These are phyloP conservation scores for Spermophilus dauricus DNA, from an alignment of 2,113 vertebrate species.

Conservation along the genomic window DNA sequence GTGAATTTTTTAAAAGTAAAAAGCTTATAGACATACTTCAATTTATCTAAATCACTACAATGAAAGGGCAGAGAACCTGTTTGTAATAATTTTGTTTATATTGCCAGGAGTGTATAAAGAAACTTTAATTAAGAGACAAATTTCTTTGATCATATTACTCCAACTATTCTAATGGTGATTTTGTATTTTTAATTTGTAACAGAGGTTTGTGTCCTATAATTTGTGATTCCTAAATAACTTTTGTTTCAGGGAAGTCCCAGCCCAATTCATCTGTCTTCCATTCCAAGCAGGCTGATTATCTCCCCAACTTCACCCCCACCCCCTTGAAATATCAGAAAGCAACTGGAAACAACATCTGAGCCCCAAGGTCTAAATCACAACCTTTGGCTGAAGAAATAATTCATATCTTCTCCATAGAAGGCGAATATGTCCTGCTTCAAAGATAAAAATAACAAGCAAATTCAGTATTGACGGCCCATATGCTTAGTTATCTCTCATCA, in stretches of 20 bases:
- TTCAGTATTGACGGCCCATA: not conserved
- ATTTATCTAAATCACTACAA: not conserved
- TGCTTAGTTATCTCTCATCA: not conserved
- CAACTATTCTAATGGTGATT: not conserved
- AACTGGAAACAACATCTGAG: not conserved
- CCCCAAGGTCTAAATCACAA: slow-evolving; percentile 14
- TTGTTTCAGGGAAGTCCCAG: not conserved
- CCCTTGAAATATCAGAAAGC: not conserved
- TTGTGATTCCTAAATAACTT: not conserved
- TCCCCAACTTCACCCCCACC: rapidly evolving
- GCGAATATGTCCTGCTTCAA: not conserved
- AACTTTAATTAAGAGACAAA: slow-evolving; percentile 4
- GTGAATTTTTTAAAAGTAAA: not conserved
- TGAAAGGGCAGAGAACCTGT: not conserved
- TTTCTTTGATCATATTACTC: not conserved
- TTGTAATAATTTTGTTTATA: not conserved
- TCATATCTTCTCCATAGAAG: not conserved
- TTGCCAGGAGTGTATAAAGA: not conserved
- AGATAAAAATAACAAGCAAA: slow-evolving; percentile 40
- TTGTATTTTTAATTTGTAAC: not conserved
- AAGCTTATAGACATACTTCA: not conserved
- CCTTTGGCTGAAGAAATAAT: not conserved
- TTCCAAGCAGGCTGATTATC: not conserved
- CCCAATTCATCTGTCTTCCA: not conserved
- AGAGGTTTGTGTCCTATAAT: not conserved